Conservation (phyloP, 2,113 vertebrate species). For the Geococcyx californianus region DNA sequence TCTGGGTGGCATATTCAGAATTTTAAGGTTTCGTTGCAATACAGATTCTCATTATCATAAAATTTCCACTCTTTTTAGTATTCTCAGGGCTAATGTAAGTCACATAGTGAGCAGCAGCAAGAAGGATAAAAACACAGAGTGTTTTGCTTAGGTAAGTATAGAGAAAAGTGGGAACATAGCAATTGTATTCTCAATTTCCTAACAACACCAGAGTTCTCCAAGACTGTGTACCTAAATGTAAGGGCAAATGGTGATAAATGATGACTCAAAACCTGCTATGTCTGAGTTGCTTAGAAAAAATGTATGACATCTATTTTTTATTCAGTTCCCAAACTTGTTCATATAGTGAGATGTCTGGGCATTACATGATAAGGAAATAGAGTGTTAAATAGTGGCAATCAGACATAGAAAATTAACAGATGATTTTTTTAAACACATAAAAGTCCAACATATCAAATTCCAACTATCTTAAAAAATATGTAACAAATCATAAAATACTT, state of each 20-base stretch:
- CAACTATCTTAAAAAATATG: not conserved
- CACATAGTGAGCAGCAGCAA: not conserved
- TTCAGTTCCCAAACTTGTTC: not conserved
- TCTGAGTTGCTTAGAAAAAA: not conserved
- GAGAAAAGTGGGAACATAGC: not conserved
- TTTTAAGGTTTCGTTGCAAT: not conserved
- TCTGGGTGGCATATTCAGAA: not conserved
- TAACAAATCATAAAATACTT: not conserved
- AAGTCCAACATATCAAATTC: not conserved
- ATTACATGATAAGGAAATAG: not conserved
- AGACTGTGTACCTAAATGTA: not conserved
- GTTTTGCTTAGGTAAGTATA: not conserved
- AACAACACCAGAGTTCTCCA: not conserved
- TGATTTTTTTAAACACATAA: not conserved
- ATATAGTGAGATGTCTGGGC: not conserved
- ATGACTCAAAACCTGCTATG: not conserved
- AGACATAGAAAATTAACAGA: not conserved
- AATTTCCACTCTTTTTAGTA: not conserved
- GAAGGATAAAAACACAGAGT: not conserved
- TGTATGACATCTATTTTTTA: not conserved
- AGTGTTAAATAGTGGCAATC: not conserved
- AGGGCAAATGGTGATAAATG: not conserved
- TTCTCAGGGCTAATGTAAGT: not conserved
- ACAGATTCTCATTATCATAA: not conserved
- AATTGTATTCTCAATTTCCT: not conserved